A percentile compares a stretch with the other conserved stretches of the same genome.
Conservation (phyloP, 2,888 invertebrate genomes). For the Troides helena region DNA sequence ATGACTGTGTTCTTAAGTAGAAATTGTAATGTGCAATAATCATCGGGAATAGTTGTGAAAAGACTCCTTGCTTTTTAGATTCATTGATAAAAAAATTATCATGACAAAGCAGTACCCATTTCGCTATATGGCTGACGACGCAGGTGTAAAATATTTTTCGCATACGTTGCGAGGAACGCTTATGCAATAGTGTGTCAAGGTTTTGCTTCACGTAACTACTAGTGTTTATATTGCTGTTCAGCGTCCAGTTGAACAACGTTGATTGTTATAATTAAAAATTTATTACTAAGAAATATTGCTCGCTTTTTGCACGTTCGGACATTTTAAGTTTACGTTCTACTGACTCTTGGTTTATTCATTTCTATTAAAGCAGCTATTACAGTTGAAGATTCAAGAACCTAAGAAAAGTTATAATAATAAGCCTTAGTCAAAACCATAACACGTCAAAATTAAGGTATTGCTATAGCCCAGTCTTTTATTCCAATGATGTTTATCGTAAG, state of each 20-base stretch:
- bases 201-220: slow-evolving; percentile 12
- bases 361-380: neutral
- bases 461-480: too few species aligned
- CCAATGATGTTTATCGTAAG: too few species aligned
- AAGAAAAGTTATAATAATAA: too few species aligned
- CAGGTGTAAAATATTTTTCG: neutral
- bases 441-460: too few species aligned
- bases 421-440: too few species aligned
- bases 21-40: too few species aligned
- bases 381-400: neutral
- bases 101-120: neutral
- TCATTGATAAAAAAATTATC: neutral
- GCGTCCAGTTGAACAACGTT: slow-evolving; percentile 17
- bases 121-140: neutral
- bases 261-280: slow-evolving; percentile 26
- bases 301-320: slow-evolving; percentile 14
- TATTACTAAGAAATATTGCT: slow-evolving; percentile 12
- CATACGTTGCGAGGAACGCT: slow-evolving; percentile 8
- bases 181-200: slow-evolving; percentile 27
- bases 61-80: neutral
- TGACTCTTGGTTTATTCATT: neutral
- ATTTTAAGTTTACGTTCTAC: slow-evolving; percentile 9
- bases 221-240: slow-evolving; percentile 5
- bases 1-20: too few species aligned
- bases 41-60: too few species aligned